These are phyloP conservation scores for Rhinoptilus africanus DNA, from an alignment of 2,113 vertebrate species.

Conservation along the genomic window DNA sequence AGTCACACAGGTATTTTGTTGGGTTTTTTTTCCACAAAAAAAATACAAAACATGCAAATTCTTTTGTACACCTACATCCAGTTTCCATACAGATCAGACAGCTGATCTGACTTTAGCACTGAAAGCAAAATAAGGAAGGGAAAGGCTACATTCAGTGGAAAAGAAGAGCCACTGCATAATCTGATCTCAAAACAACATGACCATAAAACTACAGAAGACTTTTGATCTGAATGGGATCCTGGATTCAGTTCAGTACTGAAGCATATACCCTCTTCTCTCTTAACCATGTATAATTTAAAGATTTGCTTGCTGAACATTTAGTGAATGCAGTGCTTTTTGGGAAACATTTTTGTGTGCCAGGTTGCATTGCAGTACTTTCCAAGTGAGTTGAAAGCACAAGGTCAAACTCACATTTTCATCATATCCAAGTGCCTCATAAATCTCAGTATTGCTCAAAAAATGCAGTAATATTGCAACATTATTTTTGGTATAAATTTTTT, in stretches of 20 bases:
- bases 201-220: neutral
- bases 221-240: neutral
- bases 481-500: neutral
- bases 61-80: neutral
- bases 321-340: neutral
- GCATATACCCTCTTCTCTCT: neutral
- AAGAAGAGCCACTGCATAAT: neutral
- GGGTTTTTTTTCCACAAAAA: accelerated
- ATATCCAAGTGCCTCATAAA: neutral
- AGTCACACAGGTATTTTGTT: accelerated
- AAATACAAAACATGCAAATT: neutral
- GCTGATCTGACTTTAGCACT: neutral
- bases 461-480: neutral
- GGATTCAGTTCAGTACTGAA: neutral
- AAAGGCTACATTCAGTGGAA: neutral
- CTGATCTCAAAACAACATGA: neutral
- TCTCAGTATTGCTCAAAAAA: neutral
- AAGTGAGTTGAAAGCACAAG: neutral
- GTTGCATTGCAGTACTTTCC: neutral
- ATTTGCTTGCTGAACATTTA: neutral
- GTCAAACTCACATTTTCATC: neutral
- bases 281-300: neutral
- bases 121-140: neutral
- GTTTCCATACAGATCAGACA: neutral
- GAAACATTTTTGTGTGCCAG: neutral